A percentile compares a stretch with the other conserved stretches of the same genome.
These are phyloP conservation scores for Meloidogyne chitwoodi DNA, from an alignment of 1,140 invertebrate genomes.

Conservation along the genomic window DNA sequence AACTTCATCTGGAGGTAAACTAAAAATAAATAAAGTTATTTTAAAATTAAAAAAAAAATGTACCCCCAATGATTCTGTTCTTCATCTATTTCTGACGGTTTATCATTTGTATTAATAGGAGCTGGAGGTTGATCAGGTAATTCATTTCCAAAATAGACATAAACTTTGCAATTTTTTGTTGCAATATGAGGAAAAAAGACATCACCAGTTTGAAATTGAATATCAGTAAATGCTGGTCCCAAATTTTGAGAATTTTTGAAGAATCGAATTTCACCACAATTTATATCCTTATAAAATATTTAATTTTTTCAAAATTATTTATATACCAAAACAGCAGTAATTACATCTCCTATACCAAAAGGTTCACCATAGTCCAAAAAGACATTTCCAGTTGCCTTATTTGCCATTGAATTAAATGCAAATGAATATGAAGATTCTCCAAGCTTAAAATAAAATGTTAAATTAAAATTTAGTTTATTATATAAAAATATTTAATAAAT, in stretches of 20 bases:
- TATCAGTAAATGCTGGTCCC: slow-evolving; percentile 47
- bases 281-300: slow-evolving; percentile 44
- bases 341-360: slow-evolving; percentile 43
- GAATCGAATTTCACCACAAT: slow-evolving; percentile 37
- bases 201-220: slow-evolving; percentile 34
- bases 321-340: slow-evolving; percentile 43
- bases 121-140: slow-evolving; percentile 17
- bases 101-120: slow-evolving; percentile 3
- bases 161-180: slow-evolving; percentile 53
- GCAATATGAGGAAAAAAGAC: slow-evolving; percentile 53
- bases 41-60: neutral
- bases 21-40: neutral
- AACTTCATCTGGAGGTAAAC: slow-evolving; percentile 15
- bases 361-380: slow-evolving; percentile 35
- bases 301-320: slow-evolving; percentile 5
- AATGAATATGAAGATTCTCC: slow-evolving; percentile 39
- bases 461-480: too few species aligned
- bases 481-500: too few species aligned
- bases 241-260: slow-evolving; percentile 51
- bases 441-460: slow-evolving; percentile 26
- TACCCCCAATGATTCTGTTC: neutral
- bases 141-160: slow-evolving; percentile 55
- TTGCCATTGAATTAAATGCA: slow-evolving; percentile 33
- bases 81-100: neutral
- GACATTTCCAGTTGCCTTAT: slow-evolving; percentile 31